Evolutionary conservation across 2,113 vertebrate species (phyloP).

Genomic region (Eubucco bourcierii): DNA sequence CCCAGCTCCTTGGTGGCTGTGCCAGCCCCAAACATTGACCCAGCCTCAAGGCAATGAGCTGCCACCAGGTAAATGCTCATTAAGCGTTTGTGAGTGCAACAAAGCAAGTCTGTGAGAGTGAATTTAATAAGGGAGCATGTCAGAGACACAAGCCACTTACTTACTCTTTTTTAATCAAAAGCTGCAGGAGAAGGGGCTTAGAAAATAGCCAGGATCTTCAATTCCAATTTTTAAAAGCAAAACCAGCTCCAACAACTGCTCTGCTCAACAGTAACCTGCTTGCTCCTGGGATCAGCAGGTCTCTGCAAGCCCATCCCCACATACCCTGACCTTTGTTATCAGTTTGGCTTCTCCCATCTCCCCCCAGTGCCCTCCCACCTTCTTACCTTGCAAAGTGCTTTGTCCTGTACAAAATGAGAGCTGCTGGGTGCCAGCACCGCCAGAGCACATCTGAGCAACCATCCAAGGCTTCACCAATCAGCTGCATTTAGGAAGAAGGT

Average conservation of each 20-base stretch:
- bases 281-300: neutral
- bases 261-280: neutral
- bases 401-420: neutral
- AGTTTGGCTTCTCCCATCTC: neutral
- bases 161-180: neutral
- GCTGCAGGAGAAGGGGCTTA: neutral
- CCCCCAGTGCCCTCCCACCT: fast-evolving
- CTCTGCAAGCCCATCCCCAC: neutral
- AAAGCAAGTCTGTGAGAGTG: neutral
- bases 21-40: neutral
- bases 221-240: neutral
- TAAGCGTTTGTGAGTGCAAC: neutral
- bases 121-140: neutral
- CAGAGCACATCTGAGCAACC: neutral
- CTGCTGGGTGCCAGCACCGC: neutral
- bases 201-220: neutral
- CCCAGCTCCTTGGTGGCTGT: neutral
- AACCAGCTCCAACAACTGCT: neutral
- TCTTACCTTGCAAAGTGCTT: neutral
- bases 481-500: neutral
- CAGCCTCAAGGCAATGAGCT: neutral
- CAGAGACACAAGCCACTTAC: neutral
- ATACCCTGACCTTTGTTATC: neutral
- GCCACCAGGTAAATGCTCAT: neutral
- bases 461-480: neutral